Evolutionary conservation across 2,797 vertebrate genomes (phyloP).

Genomic region (Paedocypris micromegethes): DNA sequence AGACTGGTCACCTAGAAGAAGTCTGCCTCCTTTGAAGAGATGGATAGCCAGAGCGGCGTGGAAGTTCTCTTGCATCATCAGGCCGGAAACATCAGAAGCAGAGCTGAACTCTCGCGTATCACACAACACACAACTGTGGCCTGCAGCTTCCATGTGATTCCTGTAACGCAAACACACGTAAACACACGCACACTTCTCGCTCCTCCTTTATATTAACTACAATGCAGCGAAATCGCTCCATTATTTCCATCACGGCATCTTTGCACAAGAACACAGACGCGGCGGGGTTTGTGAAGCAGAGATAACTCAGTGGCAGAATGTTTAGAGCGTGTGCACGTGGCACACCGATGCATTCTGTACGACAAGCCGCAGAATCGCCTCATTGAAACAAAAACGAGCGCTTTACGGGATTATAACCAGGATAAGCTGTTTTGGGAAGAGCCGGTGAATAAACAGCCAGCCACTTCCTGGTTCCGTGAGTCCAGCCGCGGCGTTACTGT

Average conservation of each 20-base stretch:
- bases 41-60: slow-evolving; percentile 85
- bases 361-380: not conserved
- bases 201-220: too few relatives aligned
- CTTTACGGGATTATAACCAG: not conserved
- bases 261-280: too few relatives aligned
- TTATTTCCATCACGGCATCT: too few relatives aligned
- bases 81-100: slow-evolving; percentile 63
- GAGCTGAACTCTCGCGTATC: slow-evolving; percentile 72
- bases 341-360: not conserved
- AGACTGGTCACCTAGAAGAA: slow-evolving; percentile 77
- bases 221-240: too few relatives aligned
- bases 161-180: slow-evolving; percentile 59
- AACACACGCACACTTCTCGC: not conserved
- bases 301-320: too few relatives aligned
- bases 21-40: slow-evolving; percentile 80
- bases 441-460: not conserved
- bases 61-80: slow-evolving; percentile 60
- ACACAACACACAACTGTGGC: slow-evolving; percentile 79
- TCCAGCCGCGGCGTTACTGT: slow-evolving; percentile 45
- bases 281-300: too few relatives aligned
- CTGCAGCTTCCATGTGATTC: slow-evolving; percentile 78
- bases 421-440: not conserved
- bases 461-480: slow-evolving; percentile 23
- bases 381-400: not conserved
- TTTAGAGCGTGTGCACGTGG: not conserved